Evolutionary conservation across 2,888 invertebrate genomes (phyloP), one percentile per base, ranked within the genome.

Genomic region (Electrophaes corylata): DNA sequence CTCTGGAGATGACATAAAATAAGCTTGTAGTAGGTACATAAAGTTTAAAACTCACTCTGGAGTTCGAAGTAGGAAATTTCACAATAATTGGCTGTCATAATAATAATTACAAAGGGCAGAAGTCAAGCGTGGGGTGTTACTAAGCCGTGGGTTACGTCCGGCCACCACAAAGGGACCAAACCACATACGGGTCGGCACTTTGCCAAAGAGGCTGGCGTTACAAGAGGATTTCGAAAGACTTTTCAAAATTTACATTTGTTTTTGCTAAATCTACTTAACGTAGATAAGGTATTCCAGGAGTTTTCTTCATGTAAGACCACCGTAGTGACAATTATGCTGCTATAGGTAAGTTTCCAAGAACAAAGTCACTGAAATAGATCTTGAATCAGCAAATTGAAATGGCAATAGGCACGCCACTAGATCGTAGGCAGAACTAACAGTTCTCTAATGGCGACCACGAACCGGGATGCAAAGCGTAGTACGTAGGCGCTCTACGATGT

Each of bases 41-140:
- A 37, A 37, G 16, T 8, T 35, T 37, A 16, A 37, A 20, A 41
- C 12, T 41, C 29, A 43, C 16, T 46, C 46, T n/a, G 35, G 66
- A 65, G 58, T 62, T 62, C 67, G 67, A 69, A 71, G 73, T 74
- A 71, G 66, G 53, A 58, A 58, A 53, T 58, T 53, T 53, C 49
- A 74, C 73, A 76, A 78, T 80, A 58, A 53, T 58, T 58, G 53
- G 58, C 58, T 58, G 53, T 58, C 58, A 53, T 58, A 58, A 58
- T 50, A 49, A 49, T 58, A 53, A 58, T 58, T 53, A 58, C 40
- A 44, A 75, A 66, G 78, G 73, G 58, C 68, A 66, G 67, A 74
- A 80, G 79, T 79, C 76, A 78, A 71, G 73, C 73, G 72, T 75
- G 20, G 72, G 70, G 73, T 67, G 68, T 72, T 78, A 81, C 78